Conservation (phyloP, 2,888 invertebrate species). For the Cotesia congregata region DNA sequence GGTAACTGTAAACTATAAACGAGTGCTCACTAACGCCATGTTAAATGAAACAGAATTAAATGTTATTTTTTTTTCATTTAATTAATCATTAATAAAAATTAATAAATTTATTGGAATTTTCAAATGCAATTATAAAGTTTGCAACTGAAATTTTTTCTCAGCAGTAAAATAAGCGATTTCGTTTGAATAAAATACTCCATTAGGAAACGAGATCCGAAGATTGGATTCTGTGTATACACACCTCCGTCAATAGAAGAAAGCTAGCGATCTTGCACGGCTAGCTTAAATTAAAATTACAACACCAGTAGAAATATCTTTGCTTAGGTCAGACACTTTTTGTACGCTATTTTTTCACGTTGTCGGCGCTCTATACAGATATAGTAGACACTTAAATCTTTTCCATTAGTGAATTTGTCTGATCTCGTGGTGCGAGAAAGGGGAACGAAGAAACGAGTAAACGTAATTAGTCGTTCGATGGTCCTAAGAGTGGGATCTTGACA, state of each 20-base stretch:
- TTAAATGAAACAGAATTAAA: background rate
- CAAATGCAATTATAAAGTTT: constrained; percentile 24
- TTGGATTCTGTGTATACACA: constrained; percentile 13
- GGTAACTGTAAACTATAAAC: no score
- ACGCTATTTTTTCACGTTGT: constrained; percentile 32
- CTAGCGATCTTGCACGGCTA: constrained; percentile 27
- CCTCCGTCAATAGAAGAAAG: constrained; percentile 10
- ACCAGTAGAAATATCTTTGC: constrained; percentile 39
- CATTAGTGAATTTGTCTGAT: constrained; percentile 52
- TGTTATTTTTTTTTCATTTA: background rate
- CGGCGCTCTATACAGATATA: constrained; percentile 19
- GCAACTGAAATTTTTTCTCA: constrained; percentile 14
- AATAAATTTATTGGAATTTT: constrained; percentile 3
- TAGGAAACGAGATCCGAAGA: constrained; percentile 37
- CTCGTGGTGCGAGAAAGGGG: constrained; percentile 34
- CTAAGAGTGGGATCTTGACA: constrained; percentile 31
- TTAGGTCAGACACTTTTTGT: constrained; percentile 39
- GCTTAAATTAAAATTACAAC: constrained; percentile 36
- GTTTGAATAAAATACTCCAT: constrained; percentile 32
- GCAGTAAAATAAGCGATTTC: background rate
- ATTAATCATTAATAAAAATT: background rate
- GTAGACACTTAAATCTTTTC: constrained; percentile 38
- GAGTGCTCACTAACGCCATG: background rate
- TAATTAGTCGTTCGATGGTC: constrained; percentile 52
- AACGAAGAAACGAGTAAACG: constrained; percentile 46